These are phyloP conservation scores for Callionymus lyra DNA, from an alignment of 2,113 vertebrate species.

Conservation along the genomic window DNA sequence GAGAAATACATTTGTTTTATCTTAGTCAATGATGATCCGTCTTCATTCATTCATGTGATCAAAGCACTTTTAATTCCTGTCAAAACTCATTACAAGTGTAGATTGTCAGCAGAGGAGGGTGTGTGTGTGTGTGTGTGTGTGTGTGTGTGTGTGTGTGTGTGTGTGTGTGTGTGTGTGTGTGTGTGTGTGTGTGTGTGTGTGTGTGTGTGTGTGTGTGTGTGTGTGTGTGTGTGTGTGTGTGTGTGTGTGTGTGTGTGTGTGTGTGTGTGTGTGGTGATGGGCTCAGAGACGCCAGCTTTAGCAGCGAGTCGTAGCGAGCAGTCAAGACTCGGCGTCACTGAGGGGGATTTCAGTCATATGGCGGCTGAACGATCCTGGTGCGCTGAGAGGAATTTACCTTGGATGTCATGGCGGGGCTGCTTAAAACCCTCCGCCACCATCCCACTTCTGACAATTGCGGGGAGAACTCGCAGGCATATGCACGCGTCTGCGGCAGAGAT, in stretches of 20 bases:
- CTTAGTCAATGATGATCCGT: too few relatives aligned
- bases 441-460: too few relatives aligned
- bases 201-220: slow-evolving; percentile 14
- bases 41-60: too few relatives aligned
- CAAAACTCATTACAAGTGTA: slow-evolving; percentile 18
- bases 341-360: slow-evolving; percentile 43
- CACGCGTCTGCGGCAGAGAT: too few relatives aligned
- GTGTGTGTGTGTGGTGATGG: slow-evolving; percentile 31
- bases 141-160: slow-evolving; percentile 17
- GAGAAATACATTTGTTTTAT: too few relatives aligned
- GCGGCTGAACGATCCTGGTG: slow-evolving; percentile 33
- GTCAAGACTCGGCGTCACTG: slow-evolving; percentile 24
- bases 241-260: slow-evolving; percentile 17
- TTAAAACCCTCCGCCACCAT: slow-evolving; percentile 18
- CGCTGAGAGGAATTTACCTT: slow-evolving; percentile 30
- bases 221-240: slow-evolving; percentile 16
- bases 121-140: slow-evolving; percentile 16
- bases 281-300: slow-evolving; percentile 39
- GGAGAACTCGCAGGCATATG: too few relatives aligned
- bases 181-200: slow-evolving; percentile 16
- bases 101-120: slow-evolving; percentile 33
- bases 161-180: slow-evolving; percentile 16
- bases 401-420: slow-evolving; percentile 34
- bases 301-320: slow-evolving; percentile 22
- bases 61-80: neutral